phyloP scores from a whole-genome alignment of 2,113 vertebrate genomes.

The Riparia riparia region DNA sequence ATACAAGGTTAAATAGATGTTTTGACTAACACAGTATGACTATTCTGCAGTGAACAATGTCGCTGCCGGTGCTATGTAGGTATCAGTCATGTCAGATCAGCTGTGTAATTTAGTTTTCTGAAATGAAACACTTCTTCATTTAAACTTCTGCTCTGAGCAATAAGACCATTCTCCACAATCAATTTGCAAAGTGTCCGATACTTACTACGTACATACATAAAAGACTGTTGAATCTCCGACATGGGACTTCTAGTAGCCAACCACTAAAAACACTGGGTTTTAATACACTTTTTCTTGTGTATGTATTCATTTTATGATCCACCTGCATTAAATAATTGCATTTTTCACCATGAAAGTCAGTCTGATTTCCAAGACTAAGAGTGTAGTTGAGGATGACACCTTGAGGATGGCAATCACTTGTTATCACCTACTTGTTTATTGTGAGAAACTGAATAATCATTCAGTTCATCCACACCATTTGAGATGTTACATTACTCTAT shows the following conservation, averaged over 20 bases:
- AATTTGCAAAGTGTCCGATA: neutral
- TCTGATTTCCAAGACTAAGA: neutral
- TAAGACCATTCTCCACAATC: neutral
- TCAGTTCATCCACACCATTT: neutral
- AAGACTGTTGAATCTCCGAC: neutral
- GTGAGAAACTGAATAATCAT: neutral
- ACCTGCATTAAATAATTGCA: neutral
- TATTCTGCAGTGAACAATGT: neutral
- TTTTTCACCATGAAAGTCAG: neutral
- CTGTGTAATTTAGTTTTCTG: neutral
- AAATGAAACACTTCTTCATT: neutral
- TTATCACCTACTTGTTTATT: neutral
- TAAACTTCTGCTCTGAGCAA: neutral
- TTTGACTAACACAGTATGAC: neutral
- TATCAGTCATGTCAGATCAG: neutral
- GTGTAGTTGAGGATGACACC: neutral
- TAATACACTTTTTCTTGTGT: neutral
- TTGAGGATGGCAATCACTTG: neutral
- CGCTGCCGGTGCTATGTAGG: neutral
- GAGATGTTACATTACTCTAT: neutral
- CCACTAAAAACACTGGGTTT: neutral
- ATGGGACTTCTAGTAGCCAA: neutral
- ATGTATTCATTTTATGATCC: neutral
- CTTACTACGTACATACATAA: neutral
- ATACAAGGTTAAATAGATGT: neutral